phyloP scores from a whole-genome alignment of 64 coral and sea anemone genomes.

The Actinia tenebrosa region DNA sequence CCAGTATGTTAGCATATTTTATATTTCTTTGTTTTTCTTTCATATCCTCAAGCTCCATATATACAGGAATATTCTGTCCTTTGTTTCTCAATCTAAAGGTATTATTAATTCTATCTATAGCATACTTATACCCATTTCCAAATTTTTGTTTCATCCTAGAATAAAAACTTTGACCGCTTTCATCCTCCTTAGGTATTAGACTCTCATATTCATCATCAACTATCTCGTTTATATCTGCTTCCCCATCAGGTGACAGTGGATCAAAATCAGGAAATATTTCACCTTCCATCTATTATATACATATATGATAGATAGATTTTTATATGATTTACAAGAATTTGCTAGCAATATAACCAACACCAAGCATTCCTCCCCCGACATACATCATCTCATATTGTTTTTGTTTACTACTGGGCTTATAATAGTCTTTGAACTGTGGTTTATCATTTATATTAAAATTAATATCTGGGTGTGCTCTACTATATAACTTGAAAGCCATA shows the following conservation, averaged over 20 bases:
- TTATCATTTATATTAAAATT: neutral
- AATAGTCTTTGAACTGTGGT: slow-evolving; percentile 21
- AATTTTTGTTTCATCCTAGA: neutral
- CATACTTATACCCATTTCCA: neutral
- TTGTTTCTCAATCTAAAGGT: neutral
- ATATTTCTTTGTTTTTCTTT: neutral
- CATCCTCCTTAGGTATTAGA: neutral
- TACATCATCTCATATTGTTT: slow-evolving; percentile 35
- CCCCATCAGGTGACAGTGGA: neutral
- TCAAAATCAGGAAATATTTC: neutral
- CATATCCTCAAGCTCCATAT: neutral
- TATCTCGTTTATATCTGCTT: neutral
- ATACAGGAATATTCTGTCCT: neutral
- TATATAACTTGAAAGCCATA: slow-evolving; percentile 18
- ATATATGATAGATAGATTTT: slow-evolving; percentile 5
- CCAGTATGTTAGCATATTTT: neutral
- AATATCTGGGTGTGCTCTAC: slow-evolving; percentile 10
- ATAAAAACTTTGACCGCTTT: neutral
- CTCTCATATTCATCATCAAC: neutral
- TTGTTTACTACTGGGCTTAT: slow-evolving; percentile 13
- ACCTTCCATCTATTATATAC: slow-evolving; percentile 2
- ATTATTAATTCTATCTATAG: neutral
- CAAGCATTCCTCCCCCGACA: slow-evolving; percentile 42
- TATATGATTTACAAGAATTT: slow-evolving; percentile 29
- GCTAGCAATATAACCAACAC: slow-evolving; percentile 33